Base-by-base conservation (phyloP, 1,140 invertebrate genomes). In the Brachionus koreanus region DNA sequence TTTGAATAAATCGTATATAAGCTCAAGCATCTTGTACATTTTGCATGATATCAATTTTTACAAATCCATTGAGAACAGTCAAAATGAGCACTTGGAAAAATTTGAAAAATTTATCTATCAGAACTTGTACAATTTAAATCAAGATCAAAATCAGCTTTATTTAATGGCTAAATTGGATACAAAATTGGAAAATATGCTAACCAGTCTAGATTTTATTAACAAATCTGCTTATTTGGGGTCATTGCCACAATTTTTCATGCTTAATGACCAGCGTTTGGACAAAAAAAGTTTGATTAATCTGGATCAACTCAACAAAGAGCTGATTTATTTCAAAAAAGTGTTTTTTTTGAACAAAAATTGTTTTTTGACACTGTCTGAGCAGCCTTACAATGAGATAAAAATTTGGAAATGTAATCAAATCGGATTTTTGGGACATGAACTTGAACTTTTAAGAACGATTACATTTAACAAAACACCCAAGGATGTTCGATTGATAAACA, bases 101-200 rank as follows among this genome's bases (percentile, higher is more conserved):
- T 77, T 65, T 61, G 16, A 57, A 35, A 65, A 61, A 35, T 79
- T 79, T 65, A 10, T 79, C 5, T 79, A 43, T 35, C 16, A 61
- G 10, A 25, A 79, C n/a, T 79, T 79, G 25, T 79, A 79, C 49
- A 42, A 61, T 39, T 79, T 79, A 29, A 61, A 79, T 23, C 49
- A 57, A 57, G 76, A 79, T 29, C 49, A 61, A 39, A 65, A 65
- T 61, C 76, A 79, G 25, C 57, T 79, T 23, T 94, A 93, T 93
- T 90, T 94, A 10, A 91, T 92, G 84, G 91, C 92, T 84, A 94
- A 94, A 88, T 88, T 94, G 1, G 91, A 91, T 52, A 91, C 91
- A 3, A 92, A 92, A 0, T 87, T 89, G 5, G 88, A 87, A 65
- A 88, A 89, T 85, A 89, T 92, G 39, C 85, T 93, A 33, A 92